A percentile compares a stretch with the other conserved stretches of the same genome.
These are phyloP conservation scores for Eulemur albifrons DNA, from an alignment of 2,797 vertebrate species.

Conservation along the genomic window DNA sequence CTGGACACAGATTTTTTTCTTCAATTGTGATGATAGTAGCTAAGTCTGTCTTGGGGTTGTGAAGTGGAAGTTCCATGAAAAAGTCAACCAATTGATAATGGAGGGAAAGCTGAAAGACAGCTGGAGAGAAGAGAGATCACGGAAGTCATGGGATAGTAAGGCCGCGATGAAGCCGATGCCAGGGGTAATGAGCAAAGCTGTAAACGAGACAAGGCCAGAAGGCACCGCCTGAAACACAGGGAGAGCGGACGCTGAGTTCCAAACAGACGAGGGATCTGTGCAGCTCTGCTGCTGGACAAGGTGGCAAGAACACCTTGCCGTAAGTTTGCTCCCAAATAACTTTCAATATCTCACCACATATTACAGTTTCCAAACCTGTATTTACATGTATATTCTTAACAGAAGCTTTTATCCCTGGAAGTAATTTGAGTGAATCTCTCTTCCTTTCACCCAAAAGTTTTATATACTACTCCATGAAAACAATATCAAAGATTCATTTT, in stretches of 20 bases:
- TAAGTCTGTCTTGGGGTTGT: background rate
- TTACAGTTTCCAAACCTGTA: background rate
- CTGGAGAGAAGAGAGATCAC: background rate
- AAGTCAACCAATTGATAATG: background rate
- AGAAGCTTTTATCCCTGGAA: background rate
- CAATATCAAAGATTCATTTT: background rate
- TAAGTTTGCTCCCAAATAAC: background rate
- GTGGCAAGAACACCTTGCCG: background rate
- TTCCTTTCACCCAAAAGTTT: slow-evolving; percentile 9
- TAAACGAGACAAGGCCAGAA: background rate
- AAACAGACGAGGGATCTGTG: background rate
- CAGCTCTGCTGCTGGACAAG: too few species aligned
- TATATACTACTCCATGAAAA: background rate
- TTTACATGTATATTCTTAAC: background rate
- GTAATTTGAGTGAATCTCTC: background rate
- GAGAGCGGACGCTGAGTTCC: background rate
- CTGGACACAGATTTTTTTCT: background rate
- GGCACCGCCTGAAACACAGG: background rate
- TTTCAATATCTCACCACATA: background rate
- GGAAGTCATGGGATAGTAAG: too few species aligned
- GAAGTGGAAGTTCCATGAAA: background rate
- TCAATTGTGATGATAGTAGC: background rate
- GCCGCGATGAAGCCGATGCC: background rate
- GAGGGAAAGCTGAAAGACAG: background rate
- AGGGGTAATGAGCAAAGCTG: background rate